Percentiles rank a stretch among this genome's conserved stretches.
Evolutionary conservation across 2,888 invertebrate genomes (phyloP).

Genomic region (Cabera pusaria): DNA sequence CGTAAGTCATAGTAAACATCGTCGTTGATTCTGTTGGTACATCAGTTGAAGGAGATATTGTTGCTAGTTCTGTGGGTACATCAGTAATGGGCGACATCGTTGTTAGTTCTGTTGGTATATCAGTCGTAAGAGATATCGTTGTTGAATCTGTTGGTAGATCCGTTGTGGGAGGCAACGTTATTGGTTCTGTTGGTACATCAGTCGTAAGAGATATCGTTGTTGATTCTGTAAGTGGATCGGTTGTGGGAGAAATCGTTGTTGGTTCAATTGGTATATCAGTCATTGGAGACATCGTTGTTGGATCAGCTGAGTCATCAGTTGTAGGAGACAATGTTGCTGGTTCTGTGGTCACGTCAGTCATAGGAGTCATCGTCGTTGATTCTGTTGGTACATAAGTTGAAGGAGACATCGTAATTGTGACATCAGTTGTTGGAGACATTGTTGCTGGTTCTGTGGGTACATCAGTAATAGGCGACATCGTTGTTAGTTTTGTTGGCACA

Average conservation of each 20-base stretch:
- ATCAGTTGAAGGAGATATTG: not conserved
- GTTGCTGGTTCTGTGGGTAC: not conserved
- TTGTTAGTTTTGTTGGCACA: not conserved
- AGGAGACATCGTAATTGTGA: not conserved
- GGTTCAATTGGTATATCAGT: not conserved
- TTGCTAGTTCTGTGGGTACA: conserved; percentile 1
- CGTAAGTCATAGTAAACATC: not conserved
- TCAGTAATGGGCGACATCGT: not conserved
- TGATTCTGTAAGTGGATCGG: not conserved
- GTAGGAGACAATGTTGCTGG: no score
- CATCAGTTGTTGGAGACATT: not conserved
- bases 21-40: conserved; percentile 4
- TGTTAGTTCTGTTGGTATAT: no score
- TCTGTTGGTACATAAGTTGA: not conserved
- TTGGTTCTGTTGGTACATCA: not conserved
- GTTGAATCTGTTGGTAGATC: not conserved
- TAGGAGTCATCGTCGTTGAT: conserved; percentile 1
- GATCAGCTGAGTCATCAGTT: not conserved
- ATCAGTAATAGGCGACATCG: not conserved
- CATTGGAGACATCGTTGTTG: not conserved
- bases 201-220: not conserved
- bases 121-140: not conserved
- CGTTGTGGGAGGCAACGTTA: not conserved
- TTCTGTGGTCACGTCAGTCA: not conserved
- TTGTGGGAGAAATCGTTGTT: not conserved